These are phyloP conservation scores for Linyphia triangularis DNA, from an alignment of 2,888 invertebrate genomes.

Conservation along the genomic window DNA sequence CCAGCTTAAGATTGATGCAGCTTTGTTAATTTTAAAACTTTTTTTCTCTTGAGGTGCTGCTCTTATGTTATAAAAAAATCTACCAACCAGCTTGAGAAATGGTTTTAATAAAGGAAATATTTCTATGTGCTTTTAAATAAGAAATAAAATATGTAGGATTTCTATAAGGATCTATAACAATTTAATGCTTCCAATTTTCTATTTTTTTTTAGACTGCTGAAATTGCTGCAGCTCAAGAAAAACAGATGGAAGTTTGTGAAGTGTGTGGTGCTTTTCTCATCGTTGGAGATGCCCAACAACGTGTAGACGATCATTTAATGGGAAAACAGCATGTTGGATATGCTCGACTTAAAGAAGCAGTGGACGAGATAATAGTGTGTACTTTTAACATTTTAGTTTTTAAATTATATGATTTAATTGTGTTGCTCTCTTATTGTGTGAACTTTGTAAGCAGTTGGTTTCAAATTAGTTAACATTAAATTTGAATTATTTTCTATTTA, in stretches of 20 bases:
- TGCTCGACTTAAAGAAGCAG: conserved; percentile 83
- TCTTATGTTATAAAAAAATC: no score
- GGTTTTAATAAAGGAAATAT: no score
- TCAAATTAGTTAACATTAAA: not conserved
- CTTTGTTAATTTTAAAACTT: no score
- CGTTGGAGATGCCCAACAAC: conserved; percentile 97
- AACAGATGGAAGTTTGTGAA: conserved; percentile 99
- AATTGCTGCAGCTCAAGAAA: conserved; percentile 92
- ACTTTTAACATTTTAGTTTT: not conserved
- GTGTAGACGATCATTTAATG: conserved; percentile 98
- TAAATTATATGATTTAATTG: no score
- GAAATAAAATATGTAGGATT: no score
- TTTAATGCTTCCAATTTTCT: not conserved
- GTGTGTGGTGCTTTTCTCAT: conserved; percentile 99
- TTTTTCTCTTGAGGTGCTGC: no score
- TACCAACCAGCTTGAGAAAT: no score
- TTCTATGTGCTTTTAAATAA: no score
- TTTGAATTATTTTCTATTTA: no score
- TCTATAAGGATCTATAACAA: not conserved
- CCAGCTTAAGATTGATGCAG: no score
- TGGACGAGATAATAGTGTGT: conserved; percentile 81
- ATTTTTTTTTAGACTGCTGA: conserved; percentile 86
- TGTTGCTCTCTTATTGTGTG: no score
- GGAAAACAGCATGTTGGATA: conserved; percentile 99
- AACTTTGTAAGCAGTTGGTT: not conserved